phyloP scores from a whole-genome alignment of 2,888 invertebrate species.

The Thumatha senex region DNA sequence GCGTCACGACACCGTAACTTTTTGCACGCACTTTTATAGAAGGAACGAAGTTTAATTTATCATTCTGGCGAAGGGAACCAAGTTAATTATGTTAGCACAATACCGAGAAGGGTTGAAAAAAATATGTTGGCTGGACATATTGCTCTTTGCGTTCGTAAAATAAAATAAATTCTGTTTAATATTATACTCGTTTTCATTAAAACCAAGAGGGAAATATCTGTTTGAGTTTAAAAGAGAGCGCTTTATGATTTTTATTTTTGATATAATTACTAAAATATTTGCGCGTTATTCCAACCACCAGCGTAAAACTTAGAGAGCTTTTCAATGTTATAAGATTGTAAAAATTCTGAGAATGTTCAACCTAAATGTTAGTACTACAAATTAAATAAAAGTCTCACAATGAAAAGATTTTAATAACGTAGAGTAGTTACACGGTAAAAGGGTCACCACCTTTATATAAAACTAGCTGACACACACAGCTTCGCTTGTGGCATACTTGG shows the following conservation, averaged over 20 bases:
- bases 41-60: constrained; percentile 22
- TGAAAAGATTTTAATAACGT: too few species aligned
- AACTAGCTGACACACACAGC: too few species aligned
- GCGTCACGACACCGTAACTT: constrained; percentile 22
- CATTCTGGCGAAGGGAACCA: constrained; percentile 21
- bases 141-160: constrained; percentile 17
- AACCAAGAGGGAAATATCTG: background rate
- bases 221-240: background rate
- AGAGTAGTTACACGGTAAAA: too few species aligned
- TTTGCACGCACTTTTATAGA: constrained; percentile 21
- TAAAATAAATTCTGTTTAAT: constrained; percentile 2
- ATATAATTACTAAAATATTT: background rate
- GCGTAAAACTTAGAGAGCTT: too few species aligned
- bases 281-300: background rate
- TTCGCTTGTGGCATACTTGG: too few species aligned
- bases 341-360: too few species aligned
- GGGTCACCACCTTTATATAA: too few species aligned
- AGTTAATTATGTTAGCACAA: constrained; percentile 35
- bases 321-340: too few species aligned
- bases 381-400: too few species aligned
- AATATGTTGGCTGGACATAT: constrained; percentile 26
- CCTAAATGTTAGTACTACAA: too few species aligned
- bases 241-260: too few species aligned
- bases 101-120: constrained; percentile 28
- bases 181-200: background rate